Evolutionary conservation across 2,113 vertebrate genomes (phyloP).

Genomic region (Upupa epops): DNA sequence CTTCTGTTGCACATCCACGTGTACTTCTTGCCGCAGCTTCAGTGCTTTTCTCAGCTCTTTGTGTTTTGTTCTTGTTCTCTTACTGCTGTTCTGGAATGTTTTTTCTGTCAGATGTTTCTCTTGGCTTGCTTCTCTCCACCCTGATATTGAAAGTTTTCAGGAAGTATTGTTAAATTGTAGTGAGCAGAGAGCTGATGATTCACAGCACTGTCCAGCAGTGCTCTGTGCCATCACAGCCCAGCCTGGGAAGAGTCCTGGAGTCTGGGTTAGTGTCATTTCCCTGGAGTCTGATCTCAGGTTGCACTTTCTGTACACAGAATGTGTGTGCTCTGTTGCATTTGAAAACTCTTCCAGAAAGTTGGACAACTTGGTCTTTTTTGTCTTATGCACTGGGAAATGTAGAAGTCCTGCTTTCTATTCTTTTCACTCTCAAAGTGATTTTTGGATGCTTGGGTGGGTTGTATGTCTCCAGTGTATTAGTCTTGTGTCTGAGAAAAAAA

Average conservation of each 20-base stretch:
- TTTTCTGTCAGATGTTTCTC: not conserved
- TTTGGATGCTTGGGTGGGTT: not conserved
- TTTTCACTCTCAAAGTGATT: not conserved
- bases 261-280: not conserved
- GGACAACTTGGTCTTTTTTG: not conserved
- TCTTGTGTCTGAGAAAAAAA: not conserved
- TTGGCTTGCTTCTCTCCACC: not conserved
- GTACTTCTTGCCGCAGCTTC: not conserved
- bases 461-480: not conserved
- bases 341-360: not conserved
- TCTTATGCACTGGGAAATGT: not conserved
- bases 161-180: not conserved
- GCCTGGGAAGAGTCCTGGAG: not conserved
- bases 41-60: not conserved
- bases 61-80: not conserved
- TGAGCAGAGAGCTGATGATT: not conserved
- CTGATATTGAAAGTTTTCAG: not conserved
- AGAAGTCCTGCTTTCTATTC: not conserved
- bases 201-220: not conserved
- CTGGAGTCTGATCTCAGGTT: not conserved
- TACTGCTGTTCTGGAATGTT: not conserved
- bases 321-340: not conserved
- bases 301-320: not conserved
- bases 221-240: not conserved
- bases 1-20: not conserved